A percentile compares a stretch with the other conserved stretches of the same genome.
phyloP scores from a whole-genome alignment of 2,888 invertebrate species.

The Cerceris ruficornis region DNA sequence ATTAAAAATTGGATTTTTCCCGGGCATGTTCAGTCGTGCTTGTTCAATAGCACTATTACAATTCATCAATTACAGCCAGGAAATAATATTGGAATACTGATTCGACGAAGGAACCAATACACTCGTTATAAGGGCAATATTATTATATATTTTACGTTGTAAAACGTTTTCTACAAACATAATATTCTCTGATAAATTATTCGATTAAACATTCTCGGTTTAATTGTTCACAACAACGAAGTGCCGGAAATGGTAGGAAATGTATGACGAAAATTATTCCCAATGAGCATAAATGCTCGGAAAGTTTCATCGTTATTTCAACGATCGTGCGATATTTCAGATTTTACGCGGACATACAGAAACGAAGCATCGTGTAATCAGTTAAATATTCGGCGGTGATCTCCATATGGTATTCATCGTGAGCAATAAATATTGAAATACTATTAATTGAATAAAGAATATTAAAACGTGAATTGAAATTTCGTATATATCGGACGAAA shows the following conservation, averaged over 20 bases:
- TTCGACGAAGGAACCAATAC: too few relatives aligned
- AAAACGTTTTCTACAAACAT: too few relatives aligned
- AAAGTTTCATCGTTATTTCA: slow-evolving; percentile 6
- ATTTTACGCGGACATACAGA: not conserved
- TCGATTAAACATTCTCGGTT: too few relatives aligned
- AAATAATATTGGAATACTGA: too few relatives aligned
- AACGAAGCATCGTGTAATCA: not conserved
- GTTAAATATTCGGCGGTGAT: not conserved
- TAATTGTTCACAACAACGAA: too few relatives aligned
- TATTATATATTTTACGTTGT: too few relatives aligned
- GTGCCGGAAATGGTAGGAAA: not conserved
- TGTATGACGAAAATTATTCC: not conserved
- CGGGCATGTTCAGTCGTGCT: too few relatives aligned
- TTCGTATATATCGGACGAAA: not conserved
- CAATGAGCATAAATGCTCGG: not conserved
- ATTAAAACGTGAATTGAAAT: not conserved
- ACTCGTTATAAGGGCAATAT: too few relatives aligned
- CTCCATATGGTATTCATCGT: not conserved
- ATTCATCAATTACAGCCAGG: too few relatives aligned
- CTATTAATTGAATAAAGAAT: not conserved
- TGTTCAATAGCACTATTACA: too few relatives aligned
- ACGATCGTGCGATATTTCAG: not conserved
- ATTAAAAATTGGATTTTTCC: too few relatives aligned
- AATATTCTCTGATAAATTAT: too few relatives aligned
- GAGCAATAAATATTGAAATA: not conserved